Evolutionary conservation across 2,113 vertebrate species (phyloP).

Genomic region (Crotophaga sulcirostris): DNA sequence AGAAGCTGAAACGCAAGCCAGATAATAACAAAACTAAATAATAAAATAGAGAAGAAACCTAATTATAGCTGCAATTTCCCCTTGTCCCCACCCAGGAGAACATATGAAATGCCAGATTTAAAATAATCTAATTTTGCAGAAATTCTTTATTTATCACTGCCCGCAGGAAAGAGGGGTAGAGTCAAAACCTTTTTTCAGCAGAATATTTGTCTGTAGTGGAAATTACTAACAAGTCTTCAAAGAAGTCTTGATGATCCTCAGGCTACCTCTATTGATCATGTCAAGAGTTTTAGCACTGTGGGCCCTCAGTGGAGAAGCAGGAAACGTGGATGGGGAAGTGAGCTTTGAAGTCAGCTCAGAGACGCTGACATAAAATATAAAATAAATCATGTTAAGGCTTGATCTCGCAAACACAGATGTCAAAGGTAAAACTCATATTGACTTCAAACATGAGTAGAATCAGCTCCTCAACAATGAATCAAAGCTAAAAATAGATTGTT

Average conservation of each 20-base stretch:
- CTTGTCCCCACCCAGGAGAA: background rate
- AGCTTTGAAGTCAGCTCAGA: slow-evolving; percentile 16
- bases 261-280: slow-evolving; percentile 8
- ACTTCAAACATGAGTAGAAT: background rate
- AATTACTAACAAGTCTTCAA: slow-evolving; percentile 36
- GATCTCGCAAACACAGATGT: background rate
- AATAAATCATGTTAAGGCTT: background rate
- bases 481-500: background rate
- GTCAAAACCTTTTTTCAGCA: background rate
- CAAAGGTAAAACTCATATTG: background rate
- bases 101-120: background rate
- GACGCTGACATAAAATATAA: background rate
- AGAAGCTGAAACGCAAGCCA: background rate
- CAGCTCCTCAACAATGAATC: background rate
- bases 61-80: background rate
- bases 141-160: slow-evolving; percentile 16
- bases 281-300: background rate
- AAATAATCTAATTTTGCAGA: background rate
- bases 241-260: background rate
- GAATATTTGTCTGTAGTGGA: slow-evolving; percentile 30
- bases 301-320: background rate
- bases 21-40: background rate
- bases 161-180: background rate
- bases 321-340: background rate
- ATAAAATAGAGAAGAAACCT: background rate